phyloP scores from a whole-genome alignment of 1,140 invertebrate species.

The Drosophila pectinifera region DNA sequence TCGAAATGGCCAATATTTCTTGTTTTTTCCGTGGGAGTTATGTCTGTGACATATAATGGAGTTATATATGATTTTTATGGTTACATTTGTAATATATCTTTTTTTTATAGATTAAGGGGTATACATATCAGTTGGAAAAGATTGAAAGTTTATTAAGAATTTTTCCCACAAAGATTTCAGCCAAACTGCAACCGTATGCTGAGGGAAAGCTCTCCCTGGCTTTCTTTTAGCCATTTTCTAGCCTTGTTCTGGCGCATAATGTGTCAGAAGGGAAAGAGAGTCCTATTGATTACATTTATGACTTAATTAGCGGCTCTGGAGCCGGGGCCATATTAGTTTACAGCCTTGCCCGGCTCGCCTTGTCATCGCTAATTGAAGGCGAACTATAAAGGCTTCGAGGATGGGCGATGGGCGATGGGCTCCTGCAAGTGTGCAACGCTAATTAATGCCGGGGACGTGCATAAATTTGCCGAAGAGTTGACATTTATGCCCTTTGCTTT shows the following conservation, averaged over 20 bases:
- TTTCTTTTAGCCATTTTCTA: background rate
- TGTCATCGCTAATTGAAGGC: conserved; percentile 54
- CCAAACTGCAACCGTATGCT: background rate
- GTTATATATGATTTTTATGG: background rate
- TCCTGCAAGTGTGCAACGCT: conserved; percentile 62
- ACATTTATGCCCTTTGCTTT: conserved; percentile 68
- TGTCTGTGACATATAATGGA: too few relatives aligned
- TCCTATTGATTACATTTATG: conserved; percentile 71
- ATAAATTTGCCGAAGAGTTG: conserved; percentile 76
- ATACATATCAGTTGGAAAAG: background rate
- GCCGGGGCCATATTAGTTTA: conserved; percentile 61
- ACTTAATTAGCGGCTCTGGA: conserved; percentile 62
- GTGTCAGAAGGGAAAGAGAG: conserved; percentile 17
- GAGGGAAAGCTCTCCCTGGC: background rate
- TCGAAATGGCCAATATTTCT: conserved; percentile 6
- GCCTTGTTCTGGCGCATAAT: background rate
- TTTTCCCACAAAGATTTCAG: too few relatives aligned
- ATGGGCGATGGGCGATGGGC: background rate
- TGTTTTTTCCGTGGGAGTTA: background rate
- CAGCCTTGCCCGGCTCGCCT: conserved; percentile 9
- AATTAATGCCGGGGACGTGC: conserved; percentile 78
- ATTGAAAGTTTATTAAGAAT: too few relatives aligned
- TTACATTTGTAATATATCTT: background rate
- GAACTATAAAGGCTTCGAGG: conserved; percentile 28
- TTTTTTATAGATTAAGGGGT: background rate